A percentile compares a stretch with the other conserved stretches of the same genome.
phyloP scores from a whole-genome alignment of 64 coral and sea anemone species.

The Cladopsammia gracilis region DNA sequence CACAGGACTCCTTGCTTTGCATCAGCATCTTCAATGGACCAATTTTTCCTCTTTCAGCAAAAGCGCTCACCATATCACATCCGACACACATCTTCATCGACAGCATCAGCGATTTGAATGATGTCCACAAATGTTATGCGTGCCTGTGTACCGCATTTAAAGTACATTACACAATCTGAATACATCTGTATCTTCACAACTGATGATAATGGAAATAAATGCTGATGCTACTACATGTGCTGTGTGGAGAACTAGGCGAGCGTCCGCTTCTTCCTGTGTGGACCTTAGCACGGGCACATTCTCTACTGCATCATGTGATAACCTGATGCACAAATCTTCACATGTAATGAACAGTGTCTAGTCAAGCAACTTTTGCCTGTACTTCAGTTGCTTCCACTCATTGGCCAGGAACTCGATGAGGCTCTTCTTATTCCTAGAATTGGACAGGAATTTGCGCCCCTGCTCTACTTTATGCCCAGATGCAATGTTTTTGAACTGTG shows the following conservation, averaged over 20 bases:
- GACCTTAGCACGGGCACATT: too few species aligned
- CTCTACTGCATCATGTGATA: neutral
- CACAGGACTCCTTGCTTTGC: neutral
- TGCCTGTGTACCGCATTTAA: neutral
- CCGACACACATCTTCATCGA: neutral
- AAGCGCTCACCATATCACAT: conserved; percentile 47
- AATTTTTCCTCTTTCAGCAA: conserved; percentile 38
- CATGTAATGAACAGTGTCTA: neutral
- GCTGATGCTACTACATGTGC: too few species aligned
- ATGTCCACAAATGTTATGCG: conserved; percentile 2
- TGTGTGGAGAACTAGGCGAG: neutral
- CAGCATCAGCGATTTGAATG: conserved; percentile 11
- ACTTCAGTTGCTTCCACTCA: conserved; percentile 17
- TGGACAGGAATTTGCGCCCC: conserved; percentile 41
- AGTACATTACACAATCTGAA: neutral
- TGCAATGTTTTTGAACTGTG: neutral
- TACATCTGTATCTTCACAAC: neutral
- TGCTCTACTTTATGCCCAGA: conserved; percentile 12
- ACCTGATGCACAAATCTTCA: neutral
- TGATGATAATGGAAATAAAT: too few species aligned
- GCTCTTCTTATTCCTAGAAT: conserved; percentile 23
- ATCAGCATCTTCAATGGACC: conserved; percentile 13
- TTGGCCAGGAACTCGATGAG: conserved; percentile 47
- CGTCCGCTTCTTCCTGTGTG: neutral
- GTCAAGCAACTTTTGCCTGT: neutral